A percentile compares a stretch with the other conserved stretches of the same genome.
phyloP scores from a whole-genome alignment of 2,888 invertebrate genomes.

The Oasisia sp. region DNA sequence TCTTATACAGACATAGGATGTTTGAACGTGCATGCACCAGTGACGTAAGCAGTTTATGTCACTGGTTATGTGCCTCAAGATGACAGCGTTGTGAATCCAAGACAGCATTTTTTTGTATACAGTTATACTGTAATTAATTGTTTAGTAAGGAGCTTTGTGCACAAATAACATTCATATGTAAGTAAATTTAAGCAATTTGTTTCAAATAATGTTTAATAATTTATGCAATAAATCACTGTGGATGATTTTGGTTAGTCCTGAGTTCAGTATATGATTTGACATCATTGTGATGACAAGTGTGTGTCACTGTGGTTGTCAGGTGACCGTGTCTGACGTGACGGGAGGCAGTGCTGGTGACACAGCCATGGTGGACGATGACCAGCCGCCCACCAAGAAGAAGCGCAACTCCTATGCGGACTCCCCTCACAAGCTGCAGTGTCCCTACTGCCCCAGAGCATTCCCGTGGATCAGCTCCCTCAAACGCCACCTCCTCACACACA shows the following conservation, averaged over 20 bases:
- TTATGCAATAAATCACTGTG: background rate
- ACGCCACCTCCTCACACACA: slow-evolving; percentile 94
- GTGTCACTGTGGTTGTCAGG: background rate
- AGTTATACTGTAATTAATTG: too few relatives aligned
- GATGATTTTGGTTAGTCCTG: background rate
- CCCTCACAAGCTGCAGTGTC: slow-evolving; percentile 92
- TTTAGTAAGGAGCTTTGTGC: too few relatives aligned
- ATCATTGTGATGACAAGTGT: too few relatives aligned
- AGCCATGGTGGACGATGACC: background rate
- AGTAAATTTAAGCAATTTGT: background rate
- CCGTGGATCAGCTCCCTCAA: slow-evolving; percentile 96
- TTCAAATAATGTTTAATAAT: background rate
- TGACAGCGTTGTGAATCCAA: too few relatives aligned
- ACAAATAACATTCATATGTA: too few relatives aligned
- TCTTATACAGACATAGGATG: too few relatives aligned
- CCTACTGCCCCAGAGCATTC: slow-evolving; percentile 90
- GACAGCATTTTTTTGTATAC: too few relatives aligned
- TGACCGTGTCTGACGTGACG: background rate
- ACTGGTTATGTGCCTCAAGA: too few relatives aligned
- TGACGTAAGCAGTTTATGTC: too few relatives aligned
- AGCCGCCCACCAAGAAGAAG: slow-evolving; percentile 72
- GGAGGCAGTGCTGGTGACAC: background rate
- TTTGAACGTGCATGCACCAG: too few relatives aligned
- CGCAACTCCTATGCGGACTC: slow-evolving; percentile 95
- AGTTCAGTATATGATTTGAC: background rate